Evolutionary conservation across 2,888 invertebrate species (phyloP), one percentile per base, ranked within the genome.

Genomic region (Pachymerium ferrugineum): DNA sequence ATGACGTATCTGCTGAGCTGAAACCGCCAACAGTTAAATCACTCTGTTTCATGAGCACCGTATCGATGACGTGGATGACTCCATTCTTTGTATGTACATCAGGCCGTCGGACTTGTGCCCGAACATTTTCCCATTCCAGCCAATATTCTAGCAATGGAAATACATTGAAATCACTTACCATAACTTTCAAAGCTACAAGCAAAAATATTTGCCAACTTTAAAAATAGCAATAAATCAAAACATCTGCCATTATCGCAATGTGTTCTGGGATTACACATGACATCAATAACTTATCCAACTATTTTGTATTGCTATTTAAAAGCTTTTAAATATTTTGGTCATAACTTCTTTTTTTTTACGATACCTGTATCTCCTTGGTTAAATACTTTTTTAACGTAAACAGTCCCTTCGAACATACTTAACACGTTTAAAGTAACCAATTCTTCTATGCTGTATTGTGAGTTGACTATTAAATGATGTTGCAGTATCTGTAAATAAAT

Each of bases 11-110:
- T 62, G 62, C 62, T 10, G 62, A 62, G 28, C 62, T 62, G 28
- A 62, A 62, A 62, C 62, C 28, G 25, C 62, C 62, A 62, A 62
- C 62, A 25, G 88, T 87, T 76, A 95, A 89, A 83, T 96, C 95
- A 79, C 89, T 89, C 79, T 92, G 91, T 80, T 88, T 87, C 75
- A 94, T 85, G 80, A 97, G 89, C 4, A 95, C 94, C 78, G 87
- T 87, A 81, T 95, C 94, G 80, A 97, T 94, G 76, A 95, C 93
- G 83, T 97, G 96, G 78, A 97, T 95, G 78, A 94, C 91, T 72
- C 97, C 97, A 82, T 97, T 97, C 83, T 93, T 95, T 83, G 96
- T 96, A 80, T 93, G 92, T 3, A 97, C 93, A 83, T 97, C 94
- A 28, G 96, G 92, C 77, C 95, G 89, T 83, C 90, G 89, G 70